These are phyloP conservation scores for Antennarius maculatus DNA, from an alignment of 2,797 vertebrate species.

Conservation along the genomic window DNA sequence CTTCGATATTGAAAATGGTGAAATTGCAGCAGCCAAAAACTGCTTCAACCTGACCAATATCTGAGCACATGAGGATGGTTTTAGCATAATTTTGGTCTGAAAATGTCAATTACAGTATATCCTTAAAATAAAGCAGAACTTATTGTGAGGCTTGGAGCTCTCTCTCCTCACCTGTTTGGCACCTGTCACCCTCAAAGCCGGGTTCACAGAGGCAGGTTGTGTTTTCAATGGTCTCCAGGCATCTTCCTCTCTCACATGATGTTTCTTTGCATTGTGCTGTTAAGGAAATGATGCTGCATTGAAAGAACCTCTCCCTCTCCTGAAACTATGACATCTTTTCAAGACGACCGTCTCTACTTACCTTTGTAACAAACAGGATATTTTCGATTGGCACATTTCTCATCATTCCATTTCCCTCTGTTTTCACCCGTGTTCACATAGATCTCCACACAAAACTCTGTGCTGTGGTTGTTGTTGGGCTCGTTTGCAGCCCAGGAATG, in stretches of 20 bases:
- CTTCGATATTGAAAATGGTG: no score
- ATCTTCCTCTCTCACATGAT: conserved; percentile 66
- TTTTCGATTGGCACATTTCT: conserved; percentile 48
- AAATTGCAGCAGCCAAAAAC: not conserved
- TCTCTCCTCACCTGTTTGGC: conserved; percentile 66
- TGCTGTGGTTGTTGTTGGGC: conserved; percentile 72
- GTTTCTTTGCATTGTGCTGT: conserved; percentile 74
- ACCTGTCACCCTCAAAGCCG: conserved; percentile 68
- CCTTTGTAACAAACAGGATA: conserved; percentile 73
- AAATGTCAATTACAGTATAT: no score
- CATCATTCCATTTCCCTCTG: conserved; percentile 82
- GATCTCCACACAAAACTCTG: conserved; percentile 82
- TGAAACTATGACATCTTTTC: not conserved
- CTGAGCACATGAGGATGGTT: no score
- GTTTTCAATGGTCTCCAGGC: conserved; percentile 72
- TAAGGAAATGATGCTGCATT: not conserved
- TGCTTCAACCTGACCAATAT: no score
- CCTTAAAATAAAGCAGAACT: no score
- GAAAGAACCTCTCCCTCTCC: not conserved
- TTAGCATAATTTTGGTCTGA: no score
- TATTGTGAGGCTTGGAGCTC: no score
- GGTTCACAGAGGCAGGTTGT: conserved; percentile 72
- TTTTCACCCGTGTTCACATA: conserved; percentile 28
- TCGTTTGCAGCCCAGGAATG: conserved; percentile 74
- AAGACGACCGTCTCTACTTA: conserved; percentile 28